Percentiles rank a stretch among this genome's conserved stretches.
Evolutionary conservation across 2,888 invertebrate genomes (phyloP).

Genomic region (Plutella xylostella): DNA sequence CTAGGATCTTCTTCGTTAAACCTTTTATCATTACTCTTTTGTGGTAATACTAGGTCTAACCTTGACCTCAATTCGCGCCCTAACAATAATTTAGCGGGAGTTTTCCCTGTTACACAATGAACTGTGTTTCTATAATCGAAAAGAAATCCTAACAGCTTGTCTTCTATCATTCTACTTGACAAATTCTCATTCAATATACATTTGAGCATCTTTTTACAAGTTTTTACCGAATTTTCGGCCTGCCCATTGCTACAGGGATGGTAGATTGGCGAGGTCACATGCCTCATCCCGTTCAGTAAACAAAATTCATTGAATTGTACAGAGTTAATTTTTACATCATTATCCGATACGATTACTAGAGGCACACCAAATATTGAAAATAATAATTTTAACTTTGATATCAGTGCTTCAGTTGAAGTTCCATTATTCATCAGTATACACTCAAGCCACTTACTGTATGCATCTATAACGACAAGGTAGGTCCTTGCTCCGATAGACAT

Average conservation of each 20-base stretch:
- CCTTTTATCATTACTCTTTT: not conserved
- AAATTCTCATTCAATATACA: not conserved
- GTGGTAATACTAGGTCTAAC: not conserved
- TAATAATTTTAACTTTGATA: conserved; percentile 7
- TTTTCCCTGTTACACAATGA: not conserved
- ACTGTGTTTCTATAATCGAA: not conserved
- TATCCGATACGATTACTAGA: not conserved
- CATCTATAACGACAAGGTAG: not conserved
- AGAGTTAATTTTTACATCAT: not conserved
- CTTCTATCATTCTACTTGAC: not conserved
- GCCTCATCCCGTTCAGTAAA: not conserved
- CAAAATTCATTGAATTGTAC: not conserved
- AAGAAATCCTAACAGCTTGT: not conserved
- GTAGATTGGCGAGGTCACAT: not conserved
- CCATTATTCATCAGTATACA: conserved; percentile 7
- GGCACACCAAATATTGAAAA: conserved; percentile 2
- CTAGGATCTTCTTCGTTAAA: not conserved
- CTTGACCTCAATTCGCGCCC: not conserved
- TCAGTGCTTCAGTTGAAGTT: not conserved
- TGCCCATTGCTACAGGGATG: too few species aligned
- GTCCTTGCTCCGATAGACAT: not conserved
- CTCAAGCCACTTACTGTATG: conserved; percentile 11
- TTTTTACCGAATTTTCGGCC: too few species aligned
- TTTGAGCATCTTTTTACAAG: too few species aligned
- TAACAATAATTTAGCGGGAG: not conserved